A percentile compares a stretch with the other conserved stretches of the same genome.
phyloP scores from a whole-genome alignment of 2,888 invertebrate species.

The Lordiphosa fenestrarum region DNA sequence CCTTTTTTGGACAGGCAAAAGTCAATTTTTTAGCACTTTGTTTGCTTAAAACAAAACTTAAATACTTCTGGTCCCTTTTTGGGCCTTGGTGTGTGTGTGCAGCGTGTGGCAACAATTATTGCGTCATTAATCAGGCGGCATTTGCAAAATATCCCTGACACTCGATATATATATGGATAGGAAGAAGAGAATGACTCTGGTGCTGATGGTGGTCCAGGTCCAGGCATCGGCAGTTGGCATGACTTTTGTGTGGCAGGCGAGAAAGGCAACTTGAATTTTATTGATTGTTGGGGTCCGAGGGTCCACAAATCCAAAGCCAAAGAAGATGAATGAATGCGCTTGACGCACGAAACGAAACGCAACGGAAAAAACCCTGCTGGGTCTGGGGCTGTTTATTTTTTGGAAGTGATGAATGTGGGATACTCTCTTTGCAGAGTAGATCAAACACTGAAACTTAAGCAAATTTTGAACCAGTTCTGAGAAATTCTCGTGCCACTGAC shows the following conservation, averaged over 20 bases:
- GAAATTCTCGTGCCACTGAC: neutral
- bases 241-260: constrained; percentile 53
- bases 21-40: constrained; percentile 68
- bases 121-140: constrained; percentile 76
- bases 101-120: constrained; percentile 71
- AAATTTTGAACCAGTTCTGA: neutral
- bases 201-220: constrained; percentile 1
- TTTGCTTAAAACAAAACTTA: constrained; percentile 50
- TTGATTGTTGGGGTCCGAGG: constrained; percentile 59
- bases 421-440: constrained; percentile 6
- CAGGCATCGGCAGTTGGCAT: constrained; percentile 52
- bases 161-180: constrained; percentile 38
- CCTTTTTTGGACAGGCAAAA: constrained; percentile 30
- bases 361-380: neutral
- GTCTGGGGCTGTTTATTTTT: neutral
- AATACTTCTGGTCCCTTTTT: constrained; percentile 25
- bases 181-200: constrained; percentile 11
- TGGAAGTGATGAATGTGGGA: constrained; percentile 10
- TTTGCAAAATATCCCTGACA: constrained; percentile 65
- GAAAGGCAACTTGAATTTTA: constrained; percentile 72
- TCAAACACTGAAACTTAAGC: constrained; percentile 1
- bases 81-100: constrained; percentile 1
- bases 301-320: constrained; percentile 52
- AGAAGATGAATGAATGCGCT: constrained; percentile 72
- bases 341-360: constrained; percentile 48